Evolutionary conservation across 2,888 invertebrate species (phyloP).

Genomic region (Tribolium freemani): DNA sequence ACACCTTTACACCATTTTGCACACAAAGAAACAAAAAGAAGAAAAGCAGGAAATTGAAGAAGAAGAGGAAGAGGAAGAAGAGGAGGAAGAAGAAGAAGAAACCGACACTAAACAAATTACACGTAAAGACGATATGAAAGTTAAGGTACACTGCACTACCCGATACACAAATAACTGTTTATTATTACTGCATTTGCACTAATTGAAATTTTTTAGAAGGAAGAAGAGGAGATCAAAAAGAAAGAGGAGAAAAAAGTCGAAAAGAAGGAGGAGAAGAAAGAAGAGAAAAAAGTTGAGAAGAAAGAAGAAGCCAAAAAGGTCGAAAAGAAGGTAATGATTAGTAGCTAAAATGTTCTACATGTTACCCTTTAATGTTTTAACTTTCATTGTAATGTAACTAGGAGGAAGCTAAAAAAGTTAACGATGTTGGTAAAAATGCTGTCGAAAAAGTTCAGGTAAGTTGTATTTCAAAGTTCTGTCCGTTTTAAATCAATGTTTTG

Average conservation of each 20-base stretch:
- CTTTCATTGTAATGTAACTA: constrained; percentile 47
- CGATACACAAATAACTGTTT: constrained; percentile 47
- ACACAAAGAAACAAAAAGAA: constrained; percentile 63
- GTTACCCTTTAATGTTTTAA: constrained; percentile 41
- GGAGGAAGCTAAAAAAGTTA: constrained; percentile 63
- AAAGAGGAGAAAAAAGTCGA: constrained; percentile 61
- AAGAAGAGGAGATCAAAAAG: constrained; percentile 56
- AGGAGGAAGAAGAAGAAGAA: constrained; percentile 64
- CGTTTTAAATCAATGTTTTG: constrained; percentile 45
- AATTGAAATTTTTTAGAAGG: constrained; percentile 56
- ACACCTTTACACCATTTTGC: constrained; percentile 35
- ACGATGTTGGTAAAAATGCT: constrained; percentile 63
- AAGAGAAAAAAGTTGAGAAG: constrained; percentile 54
- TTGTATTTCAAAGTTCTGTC: constrained; percentile 37
- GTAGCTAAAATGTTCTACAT: not conserved
- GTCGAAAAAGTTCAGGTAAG: constrained; percentile 61
- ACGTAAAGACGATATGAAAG: constrained; percentile 33
- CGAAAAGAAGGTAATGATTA: constrained; percentile 52
- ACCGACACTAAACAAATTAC: constrained; percentile 41
- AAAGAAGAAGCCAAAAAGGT: constrained; percentile 62
- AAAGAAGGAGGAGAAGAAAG: constrained; percentile 63
- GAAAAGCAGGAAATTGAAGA: constrained; percentile 63
- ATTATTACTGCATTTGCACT: not conserved
- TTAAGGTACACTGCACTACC: constrained; percentile 66
- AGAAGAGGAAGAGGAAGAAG: constrained; percentile 56